A percentile compares a stretch with the other conserved stretches of the same genome.
Evolutionary conservation across 2,113 vertebrate species (phyloP).

Genomic region (Eonycteris spelaea): DNA sequence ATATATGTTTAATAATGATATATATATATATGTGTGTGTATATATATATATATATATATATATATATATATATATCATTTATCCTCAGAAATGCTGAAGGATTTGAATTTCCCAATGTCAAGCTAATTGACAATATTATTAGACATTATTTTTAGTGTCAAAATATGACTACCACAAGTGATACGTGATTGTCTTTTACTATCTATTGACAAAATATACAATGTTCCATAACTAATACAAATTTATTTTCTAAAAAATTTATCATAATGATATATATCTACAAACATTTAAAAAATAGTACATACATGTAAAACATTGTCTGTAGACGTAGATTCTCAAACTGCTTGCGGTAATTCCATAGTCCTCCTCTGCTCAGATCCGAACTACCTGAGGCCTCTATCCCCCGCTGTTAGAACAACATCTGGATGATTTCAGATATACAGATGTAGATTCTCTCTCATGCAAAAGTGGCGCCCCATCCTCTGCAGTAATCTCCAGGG

Average conservation of each 20-base stretch:
- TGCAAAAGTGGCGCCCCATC: background rate
- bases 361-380: background rate
- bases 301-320: background rate
- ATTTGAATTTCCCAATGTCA: background rate
- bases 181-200: background rate
- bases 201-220: background rate
- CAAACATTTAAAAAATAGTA: background rate
- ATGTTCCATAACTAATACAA: background rate
- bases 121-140: background rate
- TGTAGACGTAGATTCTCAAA: background rate
- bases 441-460: background rate
- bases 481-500: background rate
- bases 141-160: background rate
- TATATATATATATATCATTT: background rate
- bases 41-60: background rate
- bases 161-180: background rate
- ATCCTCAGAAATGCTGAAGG: background rate
- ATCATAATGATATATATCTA: background rate
- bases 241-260: background rate
- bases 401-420: background rate
- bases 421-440: background rate
- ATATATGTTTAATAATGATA: background rate
- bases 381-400: background rate
- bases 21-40: background rate
- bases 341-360: fast-evolving